These are phyloP conservation scores for Antheraea yamamai DNA, from an alignment of 2,888 invertebrate species.

Conservation along the genomic window DNA sequence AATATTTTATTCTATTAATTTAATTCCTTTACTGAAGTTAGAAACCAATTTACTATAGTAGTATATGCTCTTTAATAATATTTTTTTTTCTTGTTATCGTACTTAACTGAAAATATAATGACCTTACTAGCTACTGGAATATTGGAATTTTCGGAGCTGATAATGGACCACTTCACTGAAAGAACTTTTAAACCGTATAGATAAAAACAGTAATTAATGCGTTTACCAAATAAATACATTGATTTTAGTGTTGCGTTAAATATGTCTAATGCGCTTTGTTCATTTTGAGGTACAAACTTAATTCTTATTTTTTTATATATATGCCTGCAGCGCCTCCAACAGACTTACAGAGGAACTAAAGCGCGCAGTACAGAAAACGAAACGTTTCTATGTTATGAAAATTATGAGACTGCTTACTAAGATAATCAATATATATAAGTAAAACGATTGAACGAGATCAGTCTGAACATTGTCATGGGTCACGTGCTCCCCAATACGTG, in stretches of 20 bases:
- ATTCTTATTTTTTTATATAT: background rate
- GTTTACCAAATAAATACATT: background rate
- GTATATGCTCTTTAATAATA: no score
- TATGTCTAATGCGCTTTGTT: background rate
- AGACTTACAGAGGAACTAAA: background rate
- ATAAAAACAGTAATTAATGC: background rate
- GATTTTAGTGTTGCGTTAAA: background rate
- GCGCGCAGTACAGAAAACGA: background rate
- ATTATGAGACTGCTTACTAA: background rate
- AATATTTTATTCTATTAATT: no score
- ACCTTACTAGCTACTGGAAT: no score
- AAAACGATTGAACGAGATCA: conserved; percentile 25
- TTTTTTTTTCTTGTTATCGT: no score
- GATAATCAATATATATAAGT: conserved; percentile 5
- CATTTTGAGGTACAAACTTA: background rate
- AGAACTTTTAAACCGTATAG: background rate
- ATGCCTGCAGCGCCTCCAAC: background rate
- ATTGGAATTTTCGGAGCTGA: no score
- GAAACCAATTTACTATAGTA: no score
- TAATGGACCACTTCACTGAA: no score
- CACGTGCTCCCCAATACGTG: conserved; percentile 46
- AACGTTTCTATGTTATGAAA: no score
- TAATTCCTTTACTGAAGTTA: no score
- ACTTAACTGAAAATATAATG: no score
- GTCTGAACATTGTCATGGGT: conserved; percentile 28